Base-by-base conservation (phyloP, 1,140 invertebrate species). In the Neodiprion fabricii region DNA sequence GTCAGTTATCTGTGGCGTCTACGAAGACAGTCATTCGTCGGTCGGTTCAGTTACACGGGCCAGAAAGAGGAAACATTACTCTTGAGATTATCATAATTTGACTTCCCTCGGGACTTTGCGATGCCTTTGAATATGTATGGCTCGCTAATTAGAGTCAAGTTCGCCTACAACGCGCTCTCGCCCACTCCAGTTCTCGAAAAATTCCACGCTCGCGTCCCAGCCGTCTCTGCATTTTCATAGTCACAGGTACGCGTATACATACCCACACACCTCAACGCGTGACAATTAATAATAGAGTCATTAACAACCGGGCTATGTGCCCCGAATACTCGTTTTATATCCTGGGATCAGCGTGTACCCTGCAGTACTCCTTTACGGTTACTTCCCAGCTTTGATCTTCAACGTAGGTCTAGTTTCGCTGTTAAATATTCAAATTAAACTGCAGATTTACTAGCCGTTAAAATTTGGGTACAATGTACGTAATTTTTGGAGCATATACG, bases 101-200 rank as follows among this genome's bases (percentile, higher is more conserved):
- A 61, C 53, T 61, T 61, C 53, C 53, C 53, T 61, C n/a, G 53
- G 53, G 53, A 61, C 53, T 61, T 61, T 61, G 53, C 53, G 53
- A 61, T 61, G 53, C 53, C n/a, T 61, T 61, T 61, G 53, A 61
- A 61, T 61, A 61, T 61, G 53, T 9, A 61, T 61, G n/a, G 53
- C 53, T 61, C 53, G 53, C 53, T 61, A 61, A 61, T 61, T 61
- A 61, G 53, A 61, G 53, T 61, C 53, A 61, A 61, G 53, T 61
- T 9, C 53, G 53, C 53, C 53, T 40, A 40, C n/a, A 61, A 61
- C 11, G n/a, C 53, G 53, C 53, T 40, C 28, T 61, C 53, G 53
- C 53, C 53, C 53, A 61, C 53, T 40, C 28, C 53, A 61, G 53
- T 12, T 61, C 11, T 61, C 53, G 4, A 61, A 61, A 61, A 61